These are phyloP conservation scores for Tautogolabrus adspersus DNA, from an alignment of 2,113 vertebrate genomes.

Conservation along the genomic window DNA sequence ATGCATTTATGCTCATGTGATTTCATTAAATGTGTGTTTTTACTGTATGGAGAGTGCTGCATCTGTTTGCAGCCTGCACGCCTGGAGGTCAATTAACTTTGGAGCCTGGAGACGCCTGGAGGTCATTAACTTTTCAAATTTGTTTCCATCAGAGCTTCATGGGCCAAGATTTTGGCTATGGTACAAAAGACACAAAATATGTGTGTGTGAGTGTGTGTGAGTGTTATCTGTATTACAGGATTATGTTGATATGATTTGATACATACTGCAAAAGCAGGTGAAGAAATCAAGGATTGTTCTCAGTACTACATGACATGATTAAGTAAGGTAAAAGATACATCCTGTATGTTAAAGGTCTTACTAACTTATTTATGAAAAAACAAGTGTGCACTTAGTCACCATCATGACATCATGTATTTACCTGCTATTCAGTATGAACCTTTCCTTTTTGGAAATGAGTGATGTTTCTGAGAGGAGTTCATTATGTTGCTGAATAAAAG, in stretches of 20 bases:
- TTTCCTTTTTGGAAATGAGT: too few species aligned
- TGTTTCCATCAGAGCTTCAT: slow-evolving; percentile 18
- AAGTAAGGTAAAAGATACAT: too few species aligned
- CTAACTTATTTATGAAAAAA: too few species aligned
- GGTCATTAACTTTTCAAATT: slow-evolving; percentile 55
- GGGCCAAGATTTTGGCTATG: slow-evolving; percentile 1
- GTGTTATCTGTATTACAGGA: too few species aligned
- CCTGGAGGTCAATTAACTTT: slow-evolving; percentile 44
- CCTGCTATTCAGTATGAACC: too few species aligned
- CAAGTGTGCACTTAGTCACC: too few species aligned
- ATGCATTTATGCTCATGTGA: slow-evolving; percentile 40
- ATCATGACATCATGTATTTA: too few species aligned
- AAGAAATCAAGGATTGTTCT: too few species aligned
- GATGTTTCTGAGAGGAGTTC: too few species aligned
- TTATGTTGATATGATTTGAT: not conserved
- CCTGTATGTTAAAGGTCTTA: too few species aligned
- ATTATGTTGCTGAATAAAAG: too few species aligned
- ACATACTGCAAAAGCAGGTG: not conserved
- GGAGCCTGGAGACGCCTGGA: slow-evolving; percentile 36
- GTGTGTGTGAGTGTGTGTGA: not conserved
- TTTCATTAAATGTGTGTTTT: slow-evolving; percentile 23
- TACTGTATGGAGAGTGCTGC: not conserved
- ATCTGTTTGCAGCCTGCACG: slow-evolving; percentile 33
- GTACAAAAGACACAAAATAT: not conserved
- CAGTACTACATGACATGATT: too few species aligned